Base-by-base conservation (phyloP, 2,797 vertebrate species). In the Micrastur ruficollis region DNA sequence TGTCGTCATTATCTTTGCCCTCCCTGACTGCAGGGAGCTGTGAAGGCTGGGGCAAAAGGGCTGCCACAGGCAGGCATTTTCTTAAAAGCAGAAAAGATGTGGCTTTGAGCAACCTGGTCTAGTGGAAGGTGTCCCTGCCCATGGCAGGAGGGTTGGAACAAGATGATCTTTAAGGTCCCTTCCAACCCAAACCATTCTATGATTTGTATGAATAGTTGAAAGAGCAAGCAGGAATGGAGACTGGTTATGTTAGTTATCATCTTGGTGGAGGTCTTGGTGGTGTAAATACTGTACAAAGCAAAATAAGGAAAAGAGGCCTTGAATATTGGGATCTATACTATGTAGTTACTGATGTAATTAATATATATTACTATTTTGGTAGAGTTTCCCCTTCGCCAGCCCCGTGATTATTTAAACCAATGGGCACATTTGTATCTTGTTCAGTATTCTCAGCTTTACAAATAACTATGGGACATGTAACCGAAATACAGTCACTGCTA, bases 381-480 rank as follows among this genome's bases (percentile, higher is more conserved):
- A 25, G 31, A 34, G 9, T 47, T 94, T 78, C 6, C 15, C 17
- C 17, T 19, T 72, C 2, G 1, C 11, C 31, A 83, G n/a, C 12
- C 70, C 44, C 21, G 12, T 76, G 55, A 68, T 44, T 86, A 34
- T 93, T 91, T 83, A 89, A 95, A 84, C 20, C 36, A 70, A 4
- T 14, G 31, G 19, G 4, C 16, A 59, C 23, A 56, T 80, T 67
- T 74, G 2, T 80, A 14, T 90, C 40, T 56, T 84, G n/a, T 73
- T 84, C 42, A 71, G 20, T 49, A 42, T 73, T 40, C 8, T 76
- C 23, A 63, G 20, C 14, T 90, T 93, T 70, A 49, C 47, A 34
- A 81, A 68, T 44, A 50, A 81, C 55, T 92, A 5, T 65, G 80
- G 34, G 36, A 65, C 25, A 40, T 38, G 25, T 81, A 90, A 78